phyloP scores from a whole-genome alignment of 2,113 vertebrate genomes.

The Rostratula benghalensis region DNA sequence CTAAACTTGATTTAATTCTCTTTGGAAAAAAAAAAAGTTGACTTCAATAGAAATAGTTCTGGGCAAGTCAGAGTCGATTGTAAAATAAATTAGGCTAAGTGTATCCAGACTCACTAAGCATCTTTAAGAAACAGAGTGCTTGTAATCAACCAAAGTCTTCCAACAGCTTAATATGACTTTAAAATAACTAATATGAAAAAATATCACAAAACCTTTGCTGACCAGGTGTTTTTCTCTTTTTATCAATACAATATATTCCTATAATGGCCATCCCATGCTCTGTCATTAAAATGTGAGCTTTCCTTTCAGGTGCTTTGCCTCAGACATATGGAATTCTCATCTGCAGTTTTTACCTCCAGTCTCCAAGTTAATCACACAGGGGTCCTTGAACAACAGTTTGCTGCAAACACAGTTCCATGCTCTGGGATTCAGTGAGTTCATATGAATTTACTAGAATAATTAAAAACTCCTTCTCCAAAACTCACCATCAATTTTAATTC shows the following conservation, averaged over 20 bases:
- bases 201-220: slow-evolving; percentile 32
- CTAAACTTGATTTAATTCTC: slow-evolving; percentile 33
- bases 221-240: slow-evolving; percentile 54
- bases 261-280: slow-evolving; percentile 36
- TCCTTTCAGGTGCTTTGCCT: slow-evolving; percentile 47
- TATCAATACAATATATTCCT: slow-evolving; percentile 46
- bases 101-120: slow-evolving; percentile 50
- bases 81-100: slow-evolving; percentile 72
- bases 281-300: slow-evolving; percentile 58
- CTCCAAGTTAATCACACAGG: slow-evolving; percentile 37
- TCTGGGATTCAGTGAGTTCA: background rate
- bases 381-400: background rate
- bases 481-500: background rate
- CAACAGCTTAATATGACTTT: slow-evolving; percentile 32
- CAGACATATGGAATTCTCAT: slow-evolving; percentile 55
- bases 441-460: background rate
- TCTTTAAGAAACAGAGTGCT: slow-evolving; percentile 50
- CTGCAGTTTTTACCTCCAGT: slow-evolving; percentile 13
- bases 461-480: background rate
- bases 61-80: slow-evolving; percentile 34
- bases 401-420: background rate
- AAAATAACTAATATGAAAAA: slow-evolving; percentile 37
- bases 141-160: slow-evolving; percentile 52
- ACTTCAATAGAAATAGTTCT: slow-evolving; percentile 31
- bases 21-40: slow-evolving; percentile 11